phyloP scores from a whole-genome alignment of 2,113 vertebrate genomes.

The Hepsetus odoe region DNA sequence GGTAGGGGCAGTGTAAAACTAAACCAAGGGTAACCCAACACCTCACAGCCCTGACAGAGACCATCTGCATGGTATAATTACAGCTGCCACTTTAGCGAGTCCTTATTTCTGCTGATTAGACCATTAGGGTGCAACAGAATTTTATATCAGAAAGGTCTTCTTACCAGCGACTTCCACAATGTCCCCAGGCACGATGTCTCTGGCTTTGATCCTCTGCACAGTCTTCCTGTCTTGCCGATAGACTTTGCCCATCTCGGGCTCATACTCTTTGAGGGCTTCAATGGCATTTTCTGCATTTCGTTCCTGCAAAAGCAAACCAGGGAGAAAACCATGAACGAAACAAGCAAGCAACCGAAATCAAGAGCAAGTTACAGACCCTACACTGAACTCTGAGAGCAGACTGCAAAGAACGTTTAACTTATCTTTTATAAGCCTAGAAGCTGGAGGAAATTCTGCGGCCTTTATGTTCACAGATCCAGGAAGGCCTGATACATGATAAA shows the following conservation, averaged over 20 bases:
- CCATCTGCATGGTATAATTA: background rate
- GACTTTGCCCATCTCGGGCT: constrained; percentile 98
- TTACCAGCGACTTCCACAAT: constrained; percentile 98
- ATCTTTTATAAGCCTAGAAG: background rate
- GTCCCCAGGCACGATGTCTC: constrained; percentile 95
- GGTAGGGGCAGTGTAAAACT: constrained; percentile 9
- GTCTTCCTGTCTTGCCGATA: constrained; percentile 97
- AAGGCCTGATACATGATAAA: background rate
- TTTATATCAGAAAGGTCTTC: constrained; percentile 44
- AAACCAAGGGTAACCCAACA: constrained; percentile 32
- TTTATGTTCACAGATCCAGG: background rate
- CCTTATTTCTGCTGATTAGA: background rate
- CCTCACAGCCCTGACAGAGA: background rate
- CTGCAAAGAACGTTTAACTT: too few relatives aligned
- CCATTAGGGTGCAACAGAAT: background rate
- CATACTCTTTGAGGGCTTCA: constrained; percentile 97
- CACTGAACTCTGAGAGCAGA: too few relatives aligned
- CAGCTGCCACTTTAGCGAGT: background rate
- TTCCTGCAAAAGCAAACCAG: constrained; percentile 77
- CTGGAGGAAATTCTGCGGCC: background rate
- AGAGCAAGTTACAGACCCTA: too few relatives aligned
- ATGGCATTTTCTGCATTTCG: constrained; percentile 99
- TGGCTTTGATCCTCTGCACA: constrained; percentile 96
- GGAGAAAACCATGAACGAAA: background rate
- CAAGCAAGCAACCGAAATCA: background rate